Conservation (phyloP, 2,113 vertebrate species). For the Oryctolagus cuniculus region mOryCun1.1 NC_091449.1:43413501-43414000, state of each 20-base stretch:
- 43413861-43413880: background rate
- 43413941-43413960: background rate
- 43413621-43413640: background rate
- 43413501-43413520: background rate
- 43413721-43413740: background rate
- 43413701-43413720: accelerated
- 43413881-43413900: background rate
- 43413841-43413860: background rate
- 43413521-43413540: background rate
- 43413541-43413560: background rate
- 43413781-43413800: background rate
- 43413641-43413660: background rate
- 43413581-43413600: conserved; percentile 14
- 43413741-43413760: background rate
- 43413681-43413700: background rate
- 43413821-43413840: background rate
- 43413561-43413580: background rate
- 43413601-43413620: background rate
- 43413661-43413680: background rate
- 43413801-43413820: background rate
- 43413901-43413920: background rate
- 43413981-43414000: conserved; percentile 10
- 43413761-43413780: background rate
- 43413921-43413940: background rate
- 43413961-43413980: background rate